These are phyloP conservation scores for Andinoacara biseriatus DNA, from an alignment of 2,113 vertebrate species.

Conservation along the genomic window DNA sequence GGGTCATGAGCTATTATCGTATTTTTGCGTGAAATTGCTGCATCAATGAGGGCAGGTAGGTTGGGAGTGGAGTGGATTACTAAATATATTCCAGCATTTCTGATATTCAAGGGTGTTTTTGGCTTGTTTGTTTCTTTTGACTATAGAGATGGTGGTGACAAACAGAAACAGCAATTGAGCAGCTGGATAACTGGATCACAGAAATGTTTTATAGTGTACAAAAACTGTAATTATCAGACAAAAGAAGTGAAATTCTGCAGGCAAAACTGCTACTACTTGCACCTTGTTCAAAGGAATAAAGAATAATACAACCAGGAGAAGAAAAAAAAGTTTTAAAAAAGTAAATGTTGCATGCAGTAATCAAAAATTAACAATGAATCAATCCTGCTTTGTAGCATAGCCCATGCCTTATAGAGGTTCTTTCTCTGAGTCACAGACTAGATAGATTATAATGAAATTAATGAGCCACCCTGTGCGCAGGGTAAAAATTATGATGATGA, in stretches of 20 bases:
- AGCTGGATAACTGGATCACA: neutral
- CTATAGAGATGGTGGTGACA: neutral
- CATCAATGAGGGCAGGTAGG: slow-evolving; percentile 55
- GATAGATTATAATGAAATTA: slow-evolving; percentile 1
- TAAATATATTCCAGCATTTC: slow-evolving; percentile 39
- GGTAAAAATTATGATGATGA: slow-evolving; percentile 6
- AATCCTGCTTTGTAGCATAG: neutral
- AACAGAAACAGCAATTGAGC: neutral
- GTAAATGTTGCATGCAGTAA: neutral
- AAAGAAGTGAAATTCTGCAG: neutral
- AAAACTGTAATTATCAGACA: neutral
- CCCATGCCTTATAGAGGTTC: neutral
- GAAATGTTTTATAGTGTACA: neutral
- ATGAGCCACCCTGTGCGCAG: neutral
- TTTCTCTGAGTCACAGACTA: neutral
- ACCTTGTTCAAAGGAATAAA: neutral
- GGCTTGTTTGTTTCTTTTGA: neutral
- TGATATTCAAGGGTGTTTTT: slow-evolving; percentile 3
- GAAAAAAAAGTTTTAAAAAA: neutral
- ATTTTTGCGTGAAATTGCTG: slow-evolving; percentile 57
- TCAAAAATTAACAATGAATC: neutral
- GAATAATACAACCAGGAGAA: too few relatives aligned
- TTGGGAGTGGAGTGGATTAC: slow-evolving; percentile 33
- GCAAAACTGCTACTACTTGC: neutral
- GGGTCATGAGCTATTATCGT: slow-evolving; percentile 56